Percentiles rank a stretch among this genome's conserved stretches.
Evolutionary conservation across 2,888 invertebrate species (phyloP).

Genomic region (Sinelater perroti): DNA sequence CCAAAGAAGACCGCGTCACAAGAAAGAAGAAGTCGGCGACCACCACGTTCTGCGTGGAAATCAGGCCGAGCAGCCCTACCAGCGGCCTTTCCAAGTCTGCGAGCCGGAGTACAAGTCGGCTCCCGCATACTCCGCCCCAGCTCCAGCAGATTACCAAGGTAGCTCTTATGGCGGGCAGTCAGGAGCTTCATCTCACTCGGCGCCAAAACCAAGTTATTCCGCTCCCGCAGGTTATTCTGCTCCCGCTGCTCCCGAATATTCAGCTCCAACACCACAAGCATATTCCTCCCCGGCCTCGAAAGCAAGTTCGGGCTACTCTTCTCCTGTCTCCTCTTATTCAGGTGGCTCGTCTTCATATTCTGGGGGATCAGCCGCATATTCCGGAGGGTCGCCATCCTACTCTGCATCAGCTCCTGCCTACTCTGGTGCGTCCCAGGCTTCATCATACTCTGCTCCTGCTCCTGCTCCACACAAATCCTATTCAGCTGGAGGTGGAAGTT

Average conservation of each 20-base stretch:
- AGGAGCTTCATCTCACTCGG: conserved; percentile 17
- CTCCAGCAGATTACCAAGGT: neutral
- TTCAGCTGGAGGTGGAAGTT: neutral
- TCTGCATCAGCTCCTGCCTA: conserved; percentile 26
- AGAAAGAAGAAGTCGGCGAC: conserved; percentile 58
- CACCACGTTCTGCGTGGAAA: conserved; percentile 63
- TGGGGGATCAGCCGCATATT: conserved; percentile 28
- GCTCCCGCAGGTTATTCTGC: conserved; percentile 26
- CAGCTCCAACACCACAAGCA: conserved; percentile 26
- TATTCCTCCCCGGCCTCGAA: conserved; percentile 23
- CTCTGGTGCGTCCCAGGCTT: conserved; percentile 6
- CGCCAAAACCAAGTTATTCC: conserved; percentile 19
- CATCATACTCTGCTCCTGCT: conserved; percentile 23
- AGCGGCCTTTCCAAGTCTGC: conserved; percentile 58
- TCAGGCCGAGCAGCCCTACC: conserved; percentile 57
- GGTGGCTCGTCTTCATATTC: conserved; percentile 26
- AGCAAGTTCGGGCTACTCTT: conserved; percentile 5
- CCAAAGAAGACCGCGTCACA: conserved; percentile 34
- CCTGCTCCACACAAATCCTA: conserved; percentile 38
- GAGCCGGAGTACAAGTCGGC: conserved; percentile 46
- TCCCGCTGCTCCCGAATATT: conserved; percentile 28
- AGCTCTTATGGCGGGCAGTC: conserved; percentile 10
- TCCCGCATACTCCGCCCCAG: conserved; percentile 24
- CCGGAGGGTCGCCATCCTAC: conserved; percentile 19
- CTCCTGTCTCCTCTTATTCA: neutral